These are phyloP conservation scores for Momotus momota DNA, from an alignment of 2,797 vertebrate species.

Conservation along the genomic window DNA sequence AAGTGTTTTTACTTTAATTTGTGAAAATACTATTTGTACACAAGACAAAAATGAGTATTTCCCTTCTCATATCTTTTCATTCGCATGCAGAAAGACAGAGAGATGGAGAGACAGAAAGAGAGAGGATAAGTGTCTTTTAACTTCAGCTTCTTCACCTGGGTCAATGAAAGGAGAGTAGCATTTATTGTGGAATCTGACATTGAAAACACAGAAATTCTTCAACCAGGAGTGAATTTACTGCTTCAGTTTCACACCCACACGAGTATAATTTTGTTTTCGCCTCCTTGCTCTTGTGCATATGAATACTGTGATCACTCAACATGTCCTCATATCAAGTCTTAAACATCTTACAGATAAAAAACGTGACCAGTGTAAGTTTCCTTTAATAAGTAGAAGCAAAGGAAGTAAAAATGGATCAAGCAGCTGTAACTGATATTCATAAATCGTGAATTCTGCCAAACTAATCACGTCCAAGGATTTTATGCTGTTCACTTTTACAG, in stretches of 20 bases:
- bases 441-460: neutral
- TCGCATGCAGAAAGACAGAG: neutral
- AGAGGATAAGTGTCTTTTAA: neutral
- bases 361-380: neutral
- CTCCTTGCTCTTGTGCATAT: neutral
- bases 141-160: slow-evolving; percentile 3
- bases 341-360: neutral
- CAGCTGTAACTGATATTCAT: neutral
- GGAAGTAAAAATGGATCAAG: neutral
- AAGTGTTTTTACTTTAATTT: slow-evolving; percentile 70
- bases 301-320: neutral
- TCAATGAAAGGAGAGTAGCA: neutral
- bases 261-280: neutral
- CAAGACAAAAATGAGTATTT: slow-evolving; percentile 57
- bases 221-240: neutral
- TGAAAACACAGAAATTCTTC: neutral
- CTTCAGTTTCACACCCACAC: neutral
- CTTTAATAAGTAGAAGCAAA: neutral
- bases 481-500: neutral
- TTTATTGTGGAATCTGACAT: neutral
- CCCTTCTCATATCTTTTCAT: slow-evolving; percentile 34
- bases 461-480: fast-evolving
- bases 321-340: neutral
- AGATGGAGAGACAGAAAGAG: neutral
- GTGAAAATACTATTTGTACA: slow-evolving; percentile 48